Conservation (phyloP, 1,140 invertebrate genomes). For the Drosophila kikkawai region DNA sequence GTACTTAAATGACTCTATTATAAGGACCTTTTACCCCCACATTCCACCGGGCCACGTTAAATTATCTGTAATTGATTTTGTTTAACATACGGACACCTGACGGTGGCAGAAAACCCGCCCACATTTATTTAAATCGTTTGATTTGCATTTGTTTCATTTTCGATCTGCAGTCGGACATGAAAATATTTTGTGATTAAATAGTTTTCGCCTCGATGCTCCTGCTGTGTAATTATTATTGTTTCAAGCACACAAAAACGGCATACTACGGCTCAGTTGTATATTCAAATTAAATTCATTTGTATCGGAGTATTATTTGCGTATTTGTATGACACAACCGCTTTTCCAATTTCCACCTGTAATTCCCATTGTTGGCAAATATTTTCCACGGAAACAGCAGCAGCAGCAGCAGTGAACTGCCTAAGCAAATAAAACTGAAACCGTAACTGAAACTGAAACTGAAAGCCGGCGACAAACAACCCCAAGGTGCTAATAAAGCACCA, state of each 20-base stretch:
- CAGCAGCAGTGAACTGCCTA: slow-evolving; percentile 16
- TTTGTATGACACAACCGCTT: slow-evolving; percentile 7
- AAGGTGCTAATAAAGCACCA: slow-evolving; percentile 47
- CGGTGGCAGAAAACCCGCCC: not conserved
- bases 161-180: slow-evolving; percentile 42
- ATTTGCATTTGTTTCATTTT: slow-evolving; percentile 31
- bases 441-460: slow-evolving; percentile 19
- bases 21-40: not conserved
- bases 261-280: not conserved
- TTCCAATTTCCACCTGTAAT: slow-evolving; percentile 2
- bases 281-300: slow-evolving; percentile 26
- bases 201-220: slow-evolving; percentile 33
- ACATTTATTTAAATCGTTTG: slow-evolving; percentile 50
- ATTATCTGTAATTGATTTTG: slow-evolving; percentile 83
- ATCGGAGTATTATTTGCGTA: slow-evolving; percentile 1
- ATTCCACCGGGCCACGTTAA: slow-evolving; percentile 46
- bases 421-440: slow-evolving; percentile 29
- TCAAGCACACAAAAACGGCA: slow-evolving; percentile 12
- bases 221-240: slow-evolving; percentile 45
- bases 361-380: slow-evolving; percentile 31
- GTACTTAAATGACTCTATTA: slow-evolving; percentile 79
- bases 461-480: slow-evolving; percentile 29
- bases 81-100: slow-evolving; percentile 55
- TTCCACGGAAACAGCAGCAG: slow-evolving; percentile 11
- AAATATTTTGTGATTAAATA: slow-evolving; percentile 74